These are phyloP conservation scores for Cylloceria caligata DNA, from an alignment of 2,888 invertebrate genomes.

Conservation along the genomic window DNA sequence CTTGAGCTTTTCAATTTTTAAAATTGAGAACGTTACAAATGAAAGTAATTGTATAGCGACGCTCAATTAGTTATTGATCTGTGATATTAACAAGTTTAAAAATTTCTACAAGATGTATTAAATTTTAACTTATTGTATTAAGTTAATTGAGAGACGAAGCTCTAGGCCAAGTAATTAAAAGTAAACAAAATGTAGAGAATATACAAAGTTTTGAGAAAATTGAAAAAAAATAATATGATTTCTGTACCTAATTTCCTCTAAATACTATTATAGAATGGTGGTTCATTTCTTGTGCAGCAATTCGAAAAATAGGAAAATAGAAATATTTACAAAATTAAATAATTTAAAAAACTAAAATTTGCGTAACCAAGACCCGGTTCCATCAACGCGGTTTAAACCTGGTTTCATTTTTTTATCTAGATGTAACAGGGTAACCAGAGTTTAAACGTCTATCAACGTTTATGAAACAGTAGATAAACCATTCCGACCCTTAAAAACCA, in stretches of 20 bases:
- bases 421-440: no score
- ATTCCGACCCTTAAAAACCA: neutral
- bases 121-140: neutral
- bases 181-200: neutral
- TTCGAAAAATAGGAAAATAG: no score
- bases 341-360: no score
- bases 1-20: neutral
- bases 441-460: no score
- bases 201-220: neutral
- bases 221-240: neutral
- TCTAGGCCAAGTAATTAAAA: neutral
- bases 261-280: no score
- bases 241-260: neutral
- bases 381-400: neutral
- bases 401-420: no score
- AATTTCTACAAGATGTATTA: neutral
- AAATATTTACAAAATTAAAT: no score
- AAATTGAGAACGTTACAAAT: neutral
- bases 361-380: no score
- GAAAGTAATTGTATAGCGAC: neutral
- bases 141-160: neutral
- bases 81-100: constrained; percentile 12
- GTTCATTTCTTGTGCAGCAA: no score
- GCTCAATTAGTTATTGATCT: neutral
- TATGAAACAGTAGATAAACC: no score